Percentiles rank a stretch among this genome's conserved stretches.
Conservation (phyloP, 2,113 vertebrate species). For the Buteo buteo region DNA sequence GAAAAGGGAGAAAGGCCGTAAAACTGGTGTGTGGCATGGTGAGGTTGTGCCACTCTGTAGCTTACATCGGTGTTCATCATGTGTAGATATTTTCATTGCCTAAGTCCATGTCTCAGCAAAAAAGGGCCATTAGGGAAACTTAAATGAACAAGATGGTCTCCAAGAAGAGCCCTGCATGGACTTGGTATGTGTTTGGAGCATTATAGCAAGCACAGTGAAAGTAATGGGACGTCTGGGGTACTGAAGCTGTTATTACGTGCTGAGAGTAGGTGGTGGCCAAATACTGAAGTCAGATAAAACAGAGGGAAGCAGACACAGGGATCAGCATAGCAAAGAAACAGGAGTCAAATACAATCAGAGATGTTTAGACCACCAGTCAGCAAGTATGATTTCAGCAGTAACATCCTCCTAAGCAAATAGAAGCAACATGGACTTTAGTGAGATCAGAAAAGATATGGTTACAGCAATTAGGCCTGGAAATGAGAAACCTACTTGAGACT, state of each 20-base stretch:
- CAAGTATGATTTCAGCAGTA: neutral
- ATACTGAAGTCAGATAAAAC: neutral
- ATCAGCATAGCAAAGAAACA: neutral
- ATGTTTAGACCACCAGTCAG: neutral
- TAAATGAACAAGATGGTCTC: neutral
- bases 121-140: neutral
- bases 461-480: neutral
- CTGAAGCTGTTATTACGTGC: rapidly evolving
- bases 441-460: neutral
- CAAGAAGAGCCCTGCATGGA: neutral
- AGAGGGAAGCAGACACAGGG: neutral
- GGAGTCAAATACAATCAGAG: neutral
- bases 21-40: neutral
- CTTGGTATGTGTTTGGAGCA: neutral
- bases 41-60: neutral
- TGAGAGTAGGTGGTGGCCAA: neutral
- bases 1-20: neutral
- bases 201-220: neutral
- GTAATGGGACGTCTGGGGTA: neutral
- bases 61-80: neutral
- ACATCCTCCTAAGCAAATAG: neutral
- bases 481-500: neutral
- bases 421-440: neutral
- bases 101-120: neutral
- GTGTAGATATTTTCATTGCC: neutral